Base-by-base conservation (phyloP, 2,113 vertebrate genomes). In the Lasiurus borealis region DNA sequence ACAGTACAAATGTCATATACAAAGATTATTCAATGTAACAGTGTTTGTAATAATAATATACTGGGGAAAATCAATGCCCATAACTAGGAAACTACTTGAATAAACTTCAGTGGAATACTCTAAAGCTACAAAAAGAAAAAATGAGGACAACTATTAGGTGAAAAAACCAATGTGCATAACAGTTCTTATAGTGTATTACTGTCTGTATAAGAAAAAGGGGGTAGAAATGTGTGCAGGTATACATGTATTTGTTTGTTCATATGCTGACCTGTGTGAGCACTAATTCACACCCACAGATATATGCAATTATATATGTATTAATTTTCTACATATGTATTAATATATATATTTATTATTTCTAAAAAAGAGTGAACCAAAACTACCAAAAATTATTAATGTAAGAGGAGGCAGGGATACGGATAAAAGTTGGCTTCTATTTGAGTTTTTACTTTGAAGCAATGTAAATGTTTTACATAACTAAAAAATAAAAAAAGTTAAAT, bases 371-470 rank as follows among this genome's bases (percentile, higher is more conserved):
- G 46, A 85, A 82, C 25, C 5, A 59, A 88, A 92, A 73, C 2
- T 66, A 48, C 8, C 3, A 57, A 77, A 80, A 78, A 10, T 14
- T 59, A 1, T 83, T 78, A 66, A 23, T n/a, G 15, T 16, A 52
- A 59, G 69, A 88, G 4, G 29, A 94, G 36, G 0, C 62, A 97
- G 52, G 15, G 3, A 29, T 21, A 93, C 1, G 25, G 8, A 80
- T 52, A 3, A 62, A 96, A 88, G 12, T 34, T 75, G 34, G 72
- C 29, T 62, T 77, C 21, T 82, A 11, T 59, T 57, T 83, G 71
- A 90, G 21, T 77, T 92, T 95, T 90, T 54, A 66, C n/a, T 94
- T 93, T 81, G 46, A 9, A 95, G 10, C 1, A 59, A 27, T 72
- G 3, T 31, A 71, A 90, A 84, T 46, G 15, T 68, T 75, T 92